These are phyloP conservation scores for Lumbricus terrestris DNA, from an alignment of 2,888 invertebrate genomes.

Conservation along the genomic window DNA sequence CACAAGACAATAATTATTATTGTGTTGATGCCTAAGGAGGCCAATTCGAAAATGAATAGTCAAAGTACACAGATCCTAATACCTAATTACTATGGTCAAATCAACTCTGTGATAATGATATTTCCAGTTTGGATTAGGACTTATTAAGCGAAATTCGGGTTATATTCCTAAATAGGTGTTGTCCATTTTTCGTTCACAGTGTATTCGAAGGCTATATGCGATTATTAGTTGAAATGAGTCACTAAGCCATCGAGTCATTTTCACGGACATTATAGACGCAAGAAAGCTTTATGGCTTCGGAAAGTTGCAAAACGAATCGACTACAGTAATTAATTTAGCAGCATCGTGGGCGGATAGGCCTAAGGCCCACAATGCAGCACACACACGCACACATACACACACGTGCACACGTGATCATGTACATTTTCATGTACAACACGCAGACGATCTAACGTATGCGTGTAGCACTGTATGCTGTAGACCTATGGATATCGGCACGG, in stretches of 20 bases:
- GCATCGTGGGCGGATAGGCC: background rate
- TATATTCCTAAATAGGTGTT: background rate
- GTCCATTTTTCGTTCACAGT: background rate
- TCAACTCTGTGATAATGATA: background rate
- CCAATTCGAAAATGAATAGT: background rate
- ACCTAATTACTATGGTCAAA: too few relatives aligned
- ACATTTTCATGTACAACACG: too few relatives aligned
- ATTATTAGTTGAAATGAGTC: conserved; percentile 3
- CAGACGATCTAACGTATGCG: too few relatives aligned
- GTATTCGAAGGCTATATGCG: background rate
- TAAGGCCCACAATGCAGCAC: background rate
- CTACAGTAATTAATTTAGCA: background rate
- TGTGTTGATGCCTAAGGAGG: background rate
- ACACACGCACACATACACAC: background rate
- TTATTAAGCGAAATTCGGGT: background rate
- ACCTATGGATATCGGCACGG: background rate
- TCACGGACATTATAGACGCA: background rate
- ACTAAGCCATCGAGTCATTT: background rate
- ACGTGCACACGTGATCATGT: background rate
- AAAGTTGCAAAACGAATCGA: conserved; percentile 3
- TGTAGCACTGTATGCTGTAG: background rate
- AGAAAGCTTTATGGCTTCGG: conserved; percentile 3
- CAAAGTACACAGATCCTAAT: background rate
- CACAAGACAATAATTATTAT: too few relatives aligned
- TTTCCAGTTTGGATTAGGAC: too few relatives aligned